Evolutionary conservation across 2,888 invertebrate species (phyloP).

Genomic region (Pristionchus mayeri): DNA sequence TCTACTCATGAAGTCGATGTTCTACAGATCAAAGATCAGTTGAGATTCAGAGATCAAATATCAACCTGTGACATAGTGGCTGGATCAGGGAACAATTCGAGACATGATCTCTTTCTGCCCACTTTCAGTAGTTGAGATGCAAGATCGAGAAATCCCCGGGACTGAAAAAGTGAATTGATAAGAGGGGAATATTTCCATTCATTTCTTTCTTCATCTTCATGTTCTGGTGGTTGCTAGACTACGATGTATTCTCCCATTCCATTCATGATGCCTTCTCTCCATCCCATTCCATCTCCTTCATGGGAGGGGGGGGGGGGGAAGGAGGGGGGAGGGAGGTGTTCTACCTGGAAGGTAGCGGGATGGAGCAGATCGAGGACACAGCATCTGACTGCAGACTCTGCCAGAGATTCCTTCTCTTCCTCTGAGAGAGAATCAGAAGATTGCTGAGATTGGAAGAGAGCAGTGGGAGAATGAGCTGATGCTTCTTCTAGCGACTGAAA

Average conservation of each 20-base stretch:
- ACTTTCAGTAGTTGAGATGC: conserved; percentile 30
- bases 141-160: conserved; percentile 40
- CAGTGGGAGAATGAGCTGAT: conserved; percentile 25
- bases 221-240: background rate
- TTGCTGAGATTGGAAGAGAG: conserved; percentile 39
- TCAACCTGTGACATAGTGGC: conserved; percentile 34
- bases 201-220: background rate
- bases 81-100: conserved; percentile 41
- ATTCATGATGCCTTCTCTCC: conserved; percentile 5
- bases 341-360: conserved; percentile 57
- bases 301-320: background rate
- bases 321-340: background rate
- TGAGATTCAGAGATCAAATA: background rate
- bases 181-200: background rate
- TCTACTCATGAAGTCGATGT: conserved; percentile 39
- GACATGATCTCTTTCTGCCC: conserved; percentile 17
- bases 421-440: conserved; percentile 60
- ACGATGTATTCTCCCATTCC: background rate
- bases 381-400: conserved; percentile 59
- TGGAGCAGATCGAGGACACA: conserved; percentile 63
- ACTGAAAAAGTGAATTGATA: conserved; percentile 27
- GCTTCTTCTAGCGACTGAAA: conserved; percentile 30
- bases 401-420: conserved; percentile 60
- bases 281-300: background rate
- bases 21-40: background rate